Conservation (phyloP, 2,888 invertebrate species). For the Notodonta ziczac region DNA sequence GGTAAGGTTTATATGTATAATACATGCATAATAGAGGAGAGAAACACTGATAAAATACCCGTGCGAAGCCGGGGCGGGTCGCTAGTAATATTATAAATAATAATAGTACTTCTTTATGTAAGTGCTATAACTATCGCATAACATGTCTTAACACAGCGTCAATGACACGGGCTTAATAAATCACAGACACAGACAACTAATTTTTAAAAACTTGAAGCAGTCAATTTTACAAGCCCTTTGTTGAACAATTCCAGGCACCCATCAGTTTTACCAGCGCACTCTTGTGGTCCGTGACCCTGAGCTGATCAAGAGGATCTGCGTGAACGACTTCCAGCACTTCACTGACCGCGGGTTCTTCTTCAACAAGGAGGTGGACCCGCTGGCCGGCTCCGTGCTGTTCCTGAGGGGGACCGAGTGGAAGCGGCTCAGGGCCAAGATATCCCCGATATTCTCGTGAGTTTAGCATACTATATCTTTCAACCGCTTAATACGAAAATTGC, state of each 20-base stretch:
- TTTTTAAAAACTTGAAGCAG: no score
- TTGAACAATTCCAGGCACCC: constrained; percentile 66
- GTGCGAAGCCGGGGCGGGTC: no score
- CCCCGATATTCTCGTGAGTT: constrained; percentile 79
- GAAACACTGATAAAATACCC: no score
- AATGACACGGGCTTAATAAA: no score
- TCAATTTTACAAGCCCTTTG: neutral
- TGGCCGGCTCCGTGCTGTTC: constrained; percentile 76
- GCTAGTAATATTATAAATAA: no score
- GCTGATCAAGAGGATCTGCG: constrained; percentile 73
- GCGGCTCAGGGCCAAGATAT: constrained; percentile 72
- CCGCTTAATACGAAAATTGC: no score
- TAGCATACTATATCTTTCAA: neutral
- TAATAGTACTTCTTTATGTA: no score
- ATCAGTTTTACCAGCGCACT: constrained; percentile 78
- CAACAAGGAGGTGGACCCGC: constrained; percentile 72
- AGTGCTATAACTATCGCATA: no score
- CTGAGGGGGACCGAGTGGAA: constrained; percentile 77
- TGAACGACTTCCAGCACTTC: constrained; percentile 79
- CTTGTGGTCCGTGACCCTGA: constrained; percentile 74
- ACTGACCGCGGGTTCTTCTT: constrained; percentile 79
- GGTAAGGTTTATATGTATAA: no score
- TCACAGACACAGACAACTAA: no score
- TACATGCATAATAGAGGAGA: no score
- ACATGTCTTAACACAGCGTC: no score